Evolutionary conservation across 2,113 vertebrate species (phyloP).

Genomic region (Aegotheles bennettii): DNA sequence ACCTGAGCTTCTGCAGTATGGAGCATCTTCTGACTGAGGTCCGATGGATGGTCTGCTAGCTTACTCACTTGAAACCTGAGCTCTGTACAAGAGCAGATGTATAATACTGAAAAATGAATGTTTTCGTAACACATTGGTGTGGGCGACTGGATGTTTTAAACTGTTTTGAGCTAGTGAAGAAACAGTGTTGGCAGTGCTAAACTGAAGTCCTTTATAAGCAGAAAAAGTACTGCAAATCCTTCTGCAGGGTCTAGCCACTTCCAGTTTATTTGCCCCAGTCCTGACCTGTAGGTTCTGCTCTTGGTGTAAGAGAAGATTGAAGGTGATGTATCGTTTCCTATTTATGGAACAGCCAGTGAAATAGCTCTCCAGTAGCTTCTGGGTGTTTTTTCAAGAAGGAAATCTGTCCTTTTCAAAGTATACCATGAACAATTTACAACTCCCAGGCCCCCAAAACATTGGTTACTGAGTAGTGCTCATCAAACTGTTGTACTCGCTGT

Average conservation of each 20-base stretch:
- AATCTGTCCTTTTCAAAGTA: background rate
- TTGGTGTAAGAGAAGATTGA: background rate
- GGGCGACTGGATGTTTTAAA: background rate
- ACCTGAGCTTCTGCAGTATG: background rate
- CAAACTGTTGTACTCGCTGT: background rate
- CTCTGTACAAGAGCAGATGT: background rate
- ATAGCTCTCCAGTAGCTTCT: background rate
- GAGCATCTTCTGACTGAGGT: background rate
- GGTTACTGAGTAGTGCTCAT: background rate
- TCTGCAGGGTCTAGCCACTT: background rate
- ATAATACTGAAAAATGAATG: rapidly evolving
- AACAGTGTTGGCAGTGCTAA: background rate
- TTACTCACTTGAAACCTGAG: background rate
- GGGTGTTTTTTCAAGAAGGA: background rate
- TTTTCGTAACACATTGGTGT: background rate
- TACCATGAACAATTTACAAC: background rate
- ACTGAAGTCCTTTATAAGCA: background rate
- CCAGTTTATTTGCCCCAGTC: background rate
- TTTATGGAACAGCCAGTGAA: background rate
- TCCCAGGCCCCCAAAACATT: background rate
- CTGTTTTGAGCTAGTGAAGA: background rate
- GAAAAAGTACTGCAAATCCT: background rate
- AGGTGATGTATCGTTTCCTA: background rate
- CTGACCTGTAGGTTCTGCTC: background rate
- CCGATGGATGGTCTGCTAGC: background rate